A percentile compares a stretch with the other conserved stretches of the same genome.
Evolutionary conservation across 2,113 vertebrate genomes (phyloP).

Genomic region (Barnardius zonarius): DNA sequence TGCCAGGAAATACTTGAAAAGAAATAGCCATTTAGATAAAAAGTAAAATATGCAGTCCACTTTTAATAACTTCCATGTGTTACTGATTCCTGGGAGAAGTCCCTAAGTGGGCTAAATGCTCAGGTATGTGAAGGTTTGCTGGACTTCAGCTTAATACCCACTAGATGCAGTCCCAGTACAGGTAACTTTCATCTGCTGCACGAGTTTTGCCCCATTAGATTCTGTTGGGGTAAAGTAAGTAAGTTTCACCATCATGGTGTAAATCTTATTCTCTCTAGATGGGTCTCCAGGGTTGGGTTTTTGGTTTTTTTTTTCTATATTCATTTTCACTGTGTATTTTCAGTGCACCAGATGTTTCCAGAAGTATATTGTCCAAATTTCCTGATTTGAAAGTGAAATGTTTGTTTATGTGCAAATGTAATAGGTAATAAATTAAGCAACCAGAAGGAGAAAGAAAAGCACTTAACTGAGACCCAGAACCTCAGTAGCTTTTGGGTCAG

Average conservation of each 20-base stretch:
- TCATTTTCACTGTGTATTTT: neutral
- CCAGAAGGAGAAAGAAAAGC: neutral
- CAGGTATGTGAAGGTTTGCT: neutral
- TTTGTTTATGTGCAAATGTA: constrained; percentile 26
- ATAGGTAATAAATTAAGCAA: constrained; percentile 18
- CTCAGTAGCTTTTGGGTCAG: neutral
- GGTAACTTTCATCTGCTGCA: neutral
- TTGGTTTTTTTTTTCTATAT: neutral
- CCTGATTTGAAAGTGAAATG: neutral
- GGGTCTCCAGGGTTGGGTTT: neutral
- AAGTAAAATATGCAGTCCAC: neutral
- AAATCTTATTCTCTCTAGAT: neutral
- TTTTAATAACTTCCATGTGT: neutral
- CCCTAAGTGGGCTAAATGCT: neutral
- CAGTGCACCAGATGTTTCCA: neutral
- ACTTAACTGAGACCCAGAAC: neutral
- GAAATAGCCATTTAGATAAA: neutral
- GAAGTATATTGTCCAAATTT: neutral
- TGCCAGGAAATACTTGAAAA: neutral
- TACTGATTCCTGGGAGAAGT: neutral
- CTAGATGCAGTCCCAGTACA: neutral
- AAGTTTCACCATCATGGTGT: neutral
- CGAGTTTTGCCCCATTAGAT: neutral
- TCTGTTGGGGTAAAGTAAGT: neutral
- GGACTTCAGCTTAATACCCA: neutral